These are phyloP conservation scores for Ryuthela nishihirai DNA, from an alignment of 2,888 invertebrate species.

Conservation along the genomic window DNA sequence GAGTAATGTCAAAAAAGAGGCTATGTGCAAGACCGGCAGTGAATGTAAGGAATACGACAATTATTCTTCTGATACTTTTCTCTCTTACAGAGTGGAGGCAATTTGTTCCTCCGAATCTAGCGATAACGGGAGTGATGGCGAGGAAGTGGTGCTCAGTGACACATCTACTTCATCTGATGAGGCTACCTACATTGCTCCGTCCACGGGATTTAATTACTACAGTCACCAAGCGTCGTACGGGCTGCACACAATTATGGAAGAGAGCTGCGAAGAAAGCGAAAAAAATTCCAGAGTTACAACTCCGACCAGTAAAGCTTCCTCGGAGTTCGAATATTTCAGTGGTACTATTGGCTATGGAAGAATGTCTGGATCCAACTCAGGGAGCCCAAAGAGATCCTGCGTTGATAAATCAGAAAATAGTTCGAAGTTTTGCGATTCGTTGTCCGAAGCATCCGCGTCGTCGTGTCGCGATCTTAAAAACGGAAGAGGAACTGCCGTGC, in stretches of 20 bases:
- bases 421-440: constrained; percentile 47
- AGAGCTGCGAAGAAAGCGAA: constrained; percentile 85
- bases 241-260: constrained; percentile 87
- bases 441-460: constrained; percentile 69
- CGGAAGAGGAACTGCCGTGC: constrained; percentile 56
- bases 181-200: constrained; percentile 30
- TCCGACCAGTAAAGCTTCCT: constrained; percentile 54
- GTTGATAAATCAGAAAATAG: not conserved
- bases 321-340: constrained; percentile 85
- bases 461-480: constrained; percentile 71
- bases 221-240: constrained; percentile 64
- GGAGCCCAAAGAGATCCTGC: constrained; percentile 9
- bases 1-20: too few species aligned
- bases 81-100: too few species aligned
- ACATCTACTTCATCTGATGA: constrained; percentile 36
- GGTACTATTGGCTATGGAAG: constrained; percentile 73
- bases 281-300: constrained; percentile 49
- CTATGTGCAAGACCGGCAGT: too few species aligned
- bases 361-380: constrained; percentile 1
- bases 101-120: constrained; percentile 27
- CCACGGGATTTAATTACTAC: constrained; percentile 19
- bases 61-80: too few species aligned
- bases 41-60: too few species aligned
- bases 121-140: constrained; percentile 47
- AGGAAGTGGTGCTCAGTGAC: constrained; percentile 29